Conservation (phyloP, 2,113 vertebrate genomes). For the Machaerirhynchus nigripectus region DNA sequence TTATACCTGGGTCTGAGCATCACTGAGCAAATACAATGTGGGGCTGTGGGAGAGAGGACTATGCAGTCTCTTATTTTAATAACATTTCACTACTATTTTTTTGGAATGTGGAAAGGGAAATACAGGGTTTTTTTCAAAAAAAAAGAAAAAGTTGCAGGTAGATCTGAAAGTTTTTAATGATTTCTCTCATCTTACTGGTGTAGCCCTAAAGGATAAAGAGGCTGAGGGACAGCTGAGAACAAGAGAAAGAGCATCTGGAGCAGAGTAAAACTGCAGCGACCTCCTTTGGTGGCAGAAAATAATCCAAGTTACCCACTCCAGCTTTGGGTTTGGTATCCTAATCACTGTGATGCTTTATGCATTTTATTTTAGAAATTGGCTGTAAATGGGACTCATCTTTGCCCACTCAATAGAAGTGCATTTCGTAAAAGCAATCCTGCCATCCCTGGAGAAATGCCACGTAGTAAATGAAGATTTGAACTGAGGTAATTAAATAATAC, state of each 20-base stretch:
- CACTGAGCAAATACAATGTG: not conserved
- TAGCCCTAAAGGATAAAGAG: not conserved
- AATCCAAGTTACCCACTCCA: not conserved
- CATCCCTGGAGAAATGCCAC: not conserved
- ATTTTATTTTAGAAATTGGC: not conserved
- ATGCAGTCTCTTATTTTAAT: not conserved
- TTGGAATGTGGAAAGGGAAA: not conserved
- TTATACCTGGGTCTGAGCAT: not conserved
- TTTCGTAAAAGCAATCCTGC: not conserved
- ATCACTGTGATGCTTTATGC: not conserved
- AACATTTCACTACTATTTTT: conserved; percentile 24
- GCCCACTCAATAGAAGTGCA: not conserved
- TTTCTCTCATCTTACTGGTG: not conserved
- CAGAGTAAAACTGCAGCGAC: not conserved
- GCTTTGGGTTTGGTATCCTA: not conserved
- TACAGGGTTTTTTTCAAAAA: not conserved
- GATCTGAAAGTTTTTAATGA: not conserved
- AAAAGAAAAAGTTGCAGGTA: not conserved
- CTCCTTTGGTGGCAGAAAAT: conserved; percentile 20
- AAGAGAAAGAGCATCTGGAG: not conserved
- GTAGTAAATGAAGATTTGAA: not conserved
- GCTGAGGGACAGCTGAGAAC: not conserved
- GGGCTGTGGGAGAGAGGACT: not conserved
- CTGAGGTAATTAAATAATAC: not conserved
- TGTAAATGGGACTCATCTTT: not conserved